A percentile compares a stretch with the other conserved stretches of the same genome.
These are phyloP conservation scores for Phalanger gymnotis DNA, from an alignment of 2,797 vertebrate genomes.

Conservation along the genomic window DNA sequence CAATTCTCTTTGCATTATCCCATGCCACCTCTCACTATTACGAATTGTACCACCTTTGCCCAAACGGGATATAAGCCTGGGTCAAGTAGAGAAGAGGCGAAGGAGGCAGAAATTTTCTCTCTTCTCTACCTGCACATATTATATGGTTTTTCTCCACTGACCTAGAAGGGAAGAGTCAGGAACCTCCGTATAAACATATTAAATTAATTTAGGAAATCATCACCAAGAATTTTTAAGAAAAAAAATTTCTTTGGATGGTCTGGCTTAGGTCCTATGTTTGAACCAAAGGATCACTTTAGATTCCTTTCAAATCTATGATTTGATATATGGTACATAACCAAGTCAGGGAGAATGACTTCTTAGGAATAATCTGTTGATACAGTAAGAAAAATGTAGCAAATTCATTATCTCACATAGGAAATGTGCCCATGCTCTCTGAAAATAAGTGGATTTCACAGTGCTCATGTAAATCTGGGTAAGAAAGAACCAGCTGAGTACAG, in stretches of 20 bases:
- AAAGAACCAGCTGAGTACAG: background rate
- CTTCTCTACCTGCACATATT: background rate
- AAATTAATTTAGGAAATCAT: background rate
- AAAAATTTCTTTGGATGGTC: background rate
- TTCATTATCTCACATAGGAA: background rate
- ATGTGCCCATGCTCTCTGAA: background rate
- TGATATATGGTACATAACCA: background rate
- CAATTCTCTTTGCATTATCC: background rate
- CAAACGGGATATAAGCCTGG: background rate
- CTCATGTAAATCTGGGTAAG: background rate
- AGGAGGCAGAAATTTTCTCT: background rate
- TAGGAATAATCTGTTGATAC: background rate
- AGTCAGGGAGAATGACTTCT: background rate
- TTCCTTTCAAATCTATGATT: background rate
- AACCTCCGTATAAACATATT: background rate
- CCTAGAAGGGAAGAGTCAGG: background rate
- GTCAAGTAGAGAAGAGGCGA: background rate
- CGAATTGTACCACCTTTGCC: background rate
- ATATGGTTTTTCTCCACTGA: background rate
- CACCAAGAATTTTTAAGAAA: background rate
- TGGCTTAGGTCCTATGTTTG: background rate
- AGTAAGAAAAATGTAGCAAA: background rate
- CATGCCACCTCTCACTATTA: background rate
- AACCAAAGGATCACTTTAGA: background rate
- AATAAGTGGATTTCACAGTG: background rate